Conservation (phyloP, 2,888 invertebrate genomes). For the Ormyrus labotus region DNA sequence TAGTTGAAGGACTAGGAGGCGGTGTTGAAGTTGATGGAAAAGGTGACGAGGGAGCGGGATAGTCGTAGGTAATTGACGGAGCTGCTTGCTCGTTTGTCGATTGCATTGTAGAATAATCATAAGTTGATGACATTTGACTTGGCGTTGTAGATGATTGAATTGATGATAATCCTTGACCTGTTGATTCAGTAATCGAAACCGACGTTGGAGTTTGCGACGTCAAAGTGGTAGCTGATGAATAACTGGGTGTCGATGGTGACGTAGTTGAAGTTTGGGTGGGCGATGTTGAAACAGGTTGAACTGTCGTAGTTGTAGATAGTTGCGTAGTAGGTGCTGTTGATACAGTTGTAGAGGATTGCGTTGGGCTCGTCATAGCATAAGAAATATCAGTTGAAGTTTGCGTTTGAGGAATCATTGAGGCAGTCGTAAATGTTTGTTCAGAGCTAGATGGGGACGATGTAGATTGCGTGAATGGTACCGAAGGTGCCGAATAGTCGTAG, state of each 20-base stretch:
- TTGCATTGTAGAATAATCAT: neutral
- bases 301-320: neutral
- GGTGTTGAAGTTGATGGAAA: neutral
- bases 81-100: neutral
- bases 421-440: neutral
- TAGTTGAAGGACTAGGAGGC: conserved; percentile 20
- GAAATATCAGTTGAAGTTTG: neutral
- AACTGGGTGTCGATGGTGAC: no score
- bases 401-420: neutral
- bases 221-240: no score
- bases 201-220: no score
- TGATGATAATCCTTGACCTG: neutral
- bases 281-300: neutral
- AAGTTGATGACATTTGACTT: conserved; percentile 11
- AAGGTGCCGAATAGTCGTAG: conserved; percentile 38
- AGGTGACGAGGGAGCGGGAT: conserved; percentile 1
- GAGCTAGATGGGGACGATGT: no score
- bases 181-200: neutral
- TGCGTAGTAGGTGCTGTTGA: neutral
- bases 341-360: neutral
- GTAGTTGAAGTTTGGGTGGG: neutral
- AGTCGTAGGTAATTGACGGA: conserved; percentile 24
- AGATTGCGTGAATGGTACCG: conserved; percentile 3
- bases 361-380: neutral
- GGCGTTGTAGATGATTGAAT: conserved; percentile 16